phyloP scores from a whole-genome alignment of 2,797 vertebrate genomes.

The Dermochelys coriacea region DNA sequence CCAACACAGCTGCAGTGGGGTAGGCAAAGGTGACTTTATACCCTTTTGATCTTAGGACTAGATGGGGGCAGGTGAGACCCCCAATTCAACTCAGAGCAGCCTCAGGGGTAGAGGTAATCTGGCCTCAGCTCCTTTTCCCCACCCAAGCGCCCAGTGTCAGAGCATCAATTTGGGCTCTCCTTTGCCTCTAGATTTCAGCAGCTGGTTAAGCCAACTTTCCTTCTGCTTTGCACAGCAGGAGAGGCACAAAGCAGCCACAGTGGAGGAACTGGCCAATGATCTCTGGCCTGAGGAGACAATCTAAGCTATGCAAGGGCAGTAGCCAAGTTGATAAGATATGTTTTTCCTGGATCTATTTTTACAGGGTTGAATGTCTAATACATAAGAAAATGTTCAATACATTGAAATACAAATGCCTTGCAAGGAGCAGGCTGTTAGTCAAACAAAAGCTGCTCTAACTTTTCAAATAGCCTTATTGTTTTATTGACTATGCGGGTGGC shows the following conservation, averaged over 20 bases:
- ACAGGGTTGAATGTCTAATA: constrained; percentile 23
- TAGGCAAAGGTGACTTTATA: background rate
- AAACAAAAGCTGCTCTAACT: background rate
- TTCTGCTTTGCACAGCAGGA: background rate
- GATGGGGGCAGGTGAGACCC: background rate
- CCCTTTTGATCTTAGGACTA: background rate
- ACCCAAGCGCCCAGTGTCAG: too few species aligned
- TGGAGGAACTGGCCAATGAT: background rate
- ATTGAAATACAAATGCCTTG: constrained; percentile 15
- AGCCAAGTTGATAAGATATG: fast-evolving
- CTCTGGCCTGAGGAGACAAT: background rate
- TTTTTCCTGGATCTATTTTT: constrained; percentile 25
- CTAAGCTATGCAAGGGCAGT: background rate
- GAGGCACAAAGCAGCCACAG: background rate
- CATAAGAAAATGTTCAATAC: constrained; percentile 44
- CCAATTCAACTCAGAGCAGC: background rate
- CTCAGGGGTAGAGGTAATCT: background rate
- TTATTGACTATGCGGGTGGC: fast-evolving
- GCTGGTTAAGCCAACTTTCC: background rate
- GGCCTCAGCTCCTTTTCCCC: background rate
- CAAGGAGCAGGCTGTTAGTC: constrained; percentile 30
- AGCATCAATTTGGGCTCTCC: background rate
- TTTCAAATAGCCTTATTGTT: background rate
- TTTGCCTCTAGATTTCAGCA: background rate
- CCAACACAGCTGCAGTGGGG: background rate